Base-by-base conservation (phyloP, 2,113 vertebrate genomes). In the Eulacestoma nigropectus region DNA sequence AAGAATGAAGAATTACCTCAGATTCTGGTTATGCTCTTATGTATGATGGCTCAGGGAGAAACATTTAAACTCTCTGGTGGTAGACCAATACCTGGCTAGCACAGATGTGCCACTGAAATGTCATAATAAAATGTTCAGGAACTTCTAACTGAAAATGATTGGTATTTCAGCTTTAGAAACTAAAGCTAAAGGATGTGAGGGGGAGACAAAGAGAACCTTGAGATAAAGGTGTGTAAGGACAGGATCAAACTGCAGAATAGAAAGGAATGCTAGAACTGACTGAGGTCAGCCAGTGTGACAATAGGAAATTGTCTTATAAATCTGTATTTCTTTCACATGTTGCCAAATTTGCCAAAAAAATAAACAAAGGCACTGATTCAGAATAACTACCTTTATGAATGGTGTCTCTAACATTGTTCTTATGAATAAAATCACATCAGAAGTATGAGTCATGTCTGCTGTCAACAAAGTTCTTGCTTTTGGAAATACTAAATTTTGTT, bases 351-450 rank as follows among this genome's bases (percentile, higher is more conserved):
- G 5, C 6, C 5, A 72, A 79, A 75, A 65, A 60, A 30, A 27
- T 1, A 44, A 47, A 42, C 4, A 62, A 2, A 11, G 15, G 3
- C 1, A 8, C 9, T 44, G 32, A 29, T 53, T 16, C 1, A 2
- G 16, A 72, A 50, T 44, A 84, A 30, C 14, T 42, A 29, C 11
- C 22, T 59, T 39, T 67, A 67, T 16, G 25, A 91, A 62, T 56
- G 10, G 63, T 53, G 26, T 39, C 29, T 76, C 42, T 64, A 59
- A 44, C 5, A 21, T 13, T 70, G 19, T 57, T 89, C 41, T 46
- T 26, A 53, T 11, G 6, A 63, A 27, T 76, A 72, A 79, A 85
- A 60, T 12, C 39, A 3, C 27, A 69, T 49, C 23, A 83, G 73
- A 76, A 80, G 12, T 53, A 57, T 19, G 14, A 64, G 23, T 73